phyloP scores from a whole-genome alignment of 2,797 vertebrate species.

The Labeo calbasu region DNA sequence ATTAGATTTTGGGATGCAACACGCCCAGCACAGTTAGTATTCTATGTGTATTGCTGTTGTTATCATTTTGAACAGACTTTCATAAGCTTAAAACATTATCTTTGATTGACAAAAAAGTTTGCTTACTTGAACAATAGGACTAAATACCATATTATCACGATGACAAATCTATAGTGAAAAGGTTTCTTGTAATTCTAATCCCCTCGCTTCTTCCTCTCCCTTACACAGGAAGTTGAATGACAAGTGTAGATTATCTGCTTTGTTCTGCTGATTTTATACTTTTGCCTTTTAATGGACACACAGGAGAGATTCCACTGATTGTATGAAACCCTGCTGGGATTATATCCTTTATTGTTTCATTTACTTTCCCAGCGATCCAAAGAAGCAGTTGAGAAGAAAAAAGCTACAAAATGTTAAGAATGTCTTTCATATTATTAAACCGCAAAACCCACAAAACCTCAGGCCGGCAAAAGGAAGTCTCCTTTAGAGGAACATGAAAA shows the following conservation, averaged over 20 bases:
- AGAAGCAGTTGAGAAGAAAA: constrained; percentile 21
- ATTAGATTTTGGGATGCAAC: neutral
- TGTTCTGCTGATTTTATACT: constrained; percentile 27
- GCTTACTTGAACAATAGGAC: neutral
- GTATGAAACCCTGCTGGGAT: constrained; percentile 35
- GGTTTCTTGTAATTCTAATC: constrained; percentile 9
- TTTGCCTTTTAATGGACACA: constrained; percentile 32
- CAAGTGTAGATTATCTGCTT: constrained; percentile 23
- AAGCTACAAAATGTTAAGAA: constrained; percentile 66
- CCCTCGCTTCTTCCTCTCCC: constrained; percentile 3
- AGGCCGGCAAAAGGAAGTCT: constrained; percentile 39
- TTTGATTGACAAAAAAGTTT: neutral
- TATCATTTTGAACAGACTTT: neutral
- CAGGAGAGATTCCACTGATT: constrained; percentile 44
- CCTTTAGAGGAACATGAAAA: constrained; percentile 39
- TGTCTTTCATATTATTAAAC: constrained; percentile 67
- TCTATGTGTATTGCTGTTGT: neutral
- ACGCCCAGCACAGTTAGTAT: neutral
- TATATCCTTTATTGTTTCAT: constrained; percentile 43
- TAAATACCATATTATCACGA: neutral
- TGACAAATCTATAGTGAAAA: constrained; percentile 3
- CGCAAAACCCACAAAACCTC: constrained; percentile 32
- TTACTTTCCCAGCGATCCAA: constrained; percentile 38
- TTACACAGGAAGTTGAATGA: constrained; percentile 1
- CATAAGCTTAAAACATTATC: neutral